Evolutionary conservation across 2,888 invertebrate genomes (phyloP), one percentile per base, ranked within the genome.

Genomic region (Diplolepis rosae): DNA sequence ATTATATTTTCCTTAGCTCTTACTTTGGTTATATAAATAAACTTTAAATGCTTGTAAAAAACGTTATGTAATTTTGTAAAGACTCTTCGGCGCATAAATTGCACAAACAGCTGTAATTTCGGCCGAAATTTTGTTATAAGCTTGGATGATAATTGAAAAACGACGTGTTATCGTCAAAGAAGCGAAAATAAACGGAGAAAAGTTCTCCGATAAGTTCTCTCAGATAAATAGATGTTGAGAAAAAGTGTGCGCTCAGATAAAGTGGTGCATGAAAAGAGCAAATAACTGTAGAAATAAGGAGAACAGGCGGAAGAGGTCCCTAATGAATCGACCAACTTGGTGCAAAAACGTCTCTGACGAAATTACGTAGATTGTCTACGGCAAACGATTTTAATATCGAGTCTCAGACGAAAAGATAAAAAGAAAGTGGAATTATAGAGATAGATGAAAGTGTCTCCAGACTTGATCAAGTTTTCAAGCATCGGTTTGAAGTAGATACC

Each of bases 311-410:
- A 45, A 32, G 22, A 56, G 56, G 35, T 56, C 32, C 22, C 56
- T 56, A 56, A 56, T 56, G 56, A 56, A 56, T 56, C 35, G 22
- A 56, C 56, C 35, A 56, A 22, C 18, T 32, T 5, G 56, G 56
- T 30, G 56, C 56, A 13, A 56, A 22, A 56, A 56, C 11, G 54
- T 56, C 22, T 56, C 56, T 35, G 11, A 35, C 35, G 22, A 56
- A 56, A 56, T 56, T 56, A 56, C 56, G 32, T 13, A 56, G 35
- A 56, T 56, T 22, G 56, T 35, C 56, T 32, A 13, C 11, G 18
- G 22, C 35, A 56, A 56, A 56, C 35, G 35, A 56, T 56, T 56
- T 56, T 56, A 35, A 56, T 56, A 56, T 56, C 24, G 35, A 56
- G 35, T 11, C 35, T 15, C 56, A 35, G 54, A 56, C 5, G 11